Evolutionary conservation across 2,797 vertebrate genomes (phyloP).

Genomic region (Mionectes olivaceus): DNA sequence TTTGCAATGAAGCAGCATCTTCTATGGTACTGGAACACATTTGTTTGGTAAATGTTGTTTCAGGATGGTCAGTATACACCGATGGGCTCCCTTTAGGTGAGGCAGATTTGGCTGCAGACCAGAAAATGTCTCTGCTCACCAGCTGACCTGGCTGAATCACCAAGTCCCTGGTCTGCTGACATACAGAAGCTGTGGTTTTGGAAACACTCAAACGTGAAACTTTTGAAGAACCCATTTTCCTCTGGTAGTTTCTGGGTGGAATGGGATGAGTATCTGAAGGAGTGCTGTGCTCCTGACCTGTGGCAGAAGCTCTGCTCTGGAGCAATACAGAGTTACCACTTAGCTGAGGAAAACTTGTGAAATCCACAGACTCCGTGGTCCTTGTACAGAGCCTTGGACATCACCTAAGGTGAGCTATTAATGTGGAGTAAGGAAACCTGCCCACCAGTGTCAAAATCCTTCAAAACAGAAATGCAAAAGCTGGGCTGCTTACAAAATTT

Average conservation of each 20-base stretch:
- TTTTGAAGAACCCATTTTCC: not conserved
- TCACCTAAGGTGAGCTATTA: not conserved
- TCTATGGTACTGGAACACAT: not conserved
- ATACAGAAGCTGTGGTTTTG: not conserved
- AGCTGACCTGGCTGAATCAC: not conserved
- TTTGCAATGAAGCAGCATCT: not conserved
- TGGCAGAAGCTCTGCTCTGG: not conserved
- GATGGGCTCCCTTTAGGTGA: not conserved
- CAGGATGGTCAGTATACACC: fast-evolving
- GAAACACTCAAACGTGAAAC: not conserved
- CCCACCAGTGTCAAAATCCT: not conserved
- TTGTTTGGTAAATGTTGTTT: not conserved
- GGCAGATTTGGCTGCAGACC: not conserved
- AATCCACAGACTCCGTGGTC: not conserved
- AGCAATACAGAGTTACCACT: not conserved
- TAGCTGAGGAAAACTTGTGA: not conserved
- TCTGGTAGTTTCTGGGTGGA: not conserved
- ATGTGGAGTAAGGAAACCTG: not conserved
- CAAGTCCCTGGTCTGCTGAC: fast-evolving
- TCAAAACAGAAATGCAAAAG: not conserved
- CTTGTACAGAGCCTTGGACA: not conserved
- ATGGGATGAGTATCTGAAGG: not conserved
- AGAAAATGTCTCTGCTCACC: not conserved
- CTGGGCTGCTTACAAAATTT: not conserved
- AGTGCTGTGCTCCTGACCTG: not conserved